These are phyloP conservation scores for Sterna hirundo DNA, from an alignment of 2,113 vertebrate genomes.

Conservation along the genomic window DNA sequence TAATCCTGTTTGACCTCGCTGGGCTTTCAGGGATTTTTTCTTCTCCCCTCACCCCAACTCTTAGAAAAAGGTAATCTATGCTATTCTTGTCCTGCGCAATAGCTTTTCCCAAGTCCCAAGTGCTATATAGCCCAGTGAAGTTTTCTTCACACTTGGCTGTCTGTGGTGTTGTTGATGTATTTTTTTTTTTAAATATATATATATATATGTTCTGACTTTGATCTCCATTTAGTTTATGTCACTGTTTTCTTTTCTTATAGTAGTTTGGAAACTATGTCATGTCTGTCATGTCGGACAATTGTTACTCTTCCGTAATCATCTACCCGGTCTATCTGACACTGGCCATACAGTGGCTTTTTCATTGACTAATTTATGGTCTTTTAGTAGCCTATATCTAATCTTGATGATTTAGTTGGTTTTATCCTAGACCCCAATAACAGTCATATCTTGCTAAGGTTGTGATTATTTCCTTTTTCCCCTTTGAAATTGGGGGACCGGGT, in stretches of 20 bases:
- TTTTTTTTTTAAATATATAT: not conserved
- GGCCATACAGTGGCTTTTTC: not conserved
- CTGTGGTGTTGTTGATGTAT: not conserved
- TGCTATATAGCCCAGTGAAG: not conserved
- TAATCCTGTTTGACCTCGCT: not conserved
- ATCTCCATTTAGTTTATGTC: not conserved
- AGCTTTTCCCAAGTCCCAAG: not conserved
- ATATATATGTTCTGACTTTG: not conserved
- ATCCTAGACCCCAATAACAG: not conserved
- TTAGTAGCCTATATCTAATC: not conserved
- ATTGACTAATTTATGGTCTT: not conserved
- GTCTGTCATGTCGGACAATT: not conserved
- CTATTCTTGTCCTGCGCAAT: not conserved
- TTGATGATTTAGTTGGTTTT: not conserved
- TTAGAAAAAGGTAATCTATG: not conserved
- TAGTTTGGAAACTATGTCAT: not conserved
- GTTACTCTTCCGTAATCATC: not conserved
- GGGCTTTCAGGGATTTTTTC: no score
- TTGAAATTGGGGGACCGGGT: rapidly evolving
- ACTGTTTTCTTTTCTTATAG: not conserved
- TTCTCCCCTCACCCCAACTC: not conserved
- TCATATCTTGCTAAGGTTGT: not conserved
- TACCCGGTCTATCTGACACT: not conserved
- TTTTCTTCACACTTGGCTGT: not conserved
- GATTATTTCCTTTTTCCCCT: not conserved